Evolutionary conservation across 2,797 vertebrate genomes (phyloP).

Genomic region (Botia almorhae): DNA sequence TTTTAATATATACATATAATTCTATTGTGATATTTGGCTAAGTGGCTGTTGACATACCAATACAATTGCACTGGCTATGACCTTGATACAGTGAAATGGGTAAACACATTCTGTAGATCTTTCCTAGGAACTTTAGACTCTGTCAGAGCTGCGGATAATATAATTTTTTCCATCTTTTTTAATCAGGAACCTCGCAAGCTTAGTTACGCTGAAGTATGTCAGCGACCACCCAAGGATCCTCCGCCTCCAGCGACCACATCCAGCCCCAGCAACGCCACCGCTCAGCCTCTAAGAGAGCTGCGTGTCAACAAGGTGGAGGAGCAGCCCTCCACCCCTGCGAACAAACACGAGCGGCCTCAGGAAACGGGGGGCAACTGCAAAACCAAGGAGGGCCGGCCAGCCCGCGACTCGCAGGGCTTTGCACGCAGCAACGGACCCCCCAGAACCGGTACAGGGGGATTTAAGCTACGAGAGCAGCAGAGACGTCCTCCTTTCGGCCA

Average conservation of each 20-base stretch:
- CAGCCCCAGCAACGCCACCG: constrained; percentile 62
- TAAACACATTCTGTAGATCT: no score
- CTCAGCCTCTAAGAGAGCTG: constrained; percentile 88
- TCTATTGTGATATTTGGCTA: no score
- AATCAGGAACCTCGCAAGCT: constrained; percentile 92
- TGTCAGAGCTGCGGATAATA: no score
- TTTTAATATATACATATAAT: no score
- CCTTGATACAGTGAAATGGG: no score
- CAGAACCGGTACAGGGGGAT: constrained; percentile 79
- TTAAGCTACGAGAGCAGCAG: constrained; percentile 96
- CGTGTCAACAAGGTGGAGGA: constrained; percentile 90
- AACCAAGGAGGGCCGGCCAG: constrained; percentile 81
- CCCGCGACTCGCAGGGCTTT: constrained; percentile 82
- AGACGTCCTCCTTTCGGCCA: constrained; percentile 84
- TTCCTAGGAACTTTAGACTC: no score
- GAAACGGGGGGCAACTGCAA: constrained; percentile 80
- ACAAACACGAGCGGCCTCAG: constrained; percentile 77
- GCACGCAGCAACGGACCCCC: constrained; percentile 85
- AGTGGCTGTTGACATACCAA: no score
- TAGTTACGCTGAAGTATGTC: constrained; percentile 95
- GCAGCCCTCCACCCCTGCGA: constrained; percentile 57
- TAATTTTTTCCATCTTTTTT: neutral
- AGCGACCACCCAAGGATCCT: constrained; percentile 91
- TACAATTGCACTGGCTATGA: no score
- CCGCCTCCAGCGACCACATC: constrained; percentile 67